Percentiles rank a stretch among this genome's conserved stretches.
Evolutionary conservation across 2,797 vertebrate genomes (phyloP).

Genomic region (Antennarius maculatus): DNA sequence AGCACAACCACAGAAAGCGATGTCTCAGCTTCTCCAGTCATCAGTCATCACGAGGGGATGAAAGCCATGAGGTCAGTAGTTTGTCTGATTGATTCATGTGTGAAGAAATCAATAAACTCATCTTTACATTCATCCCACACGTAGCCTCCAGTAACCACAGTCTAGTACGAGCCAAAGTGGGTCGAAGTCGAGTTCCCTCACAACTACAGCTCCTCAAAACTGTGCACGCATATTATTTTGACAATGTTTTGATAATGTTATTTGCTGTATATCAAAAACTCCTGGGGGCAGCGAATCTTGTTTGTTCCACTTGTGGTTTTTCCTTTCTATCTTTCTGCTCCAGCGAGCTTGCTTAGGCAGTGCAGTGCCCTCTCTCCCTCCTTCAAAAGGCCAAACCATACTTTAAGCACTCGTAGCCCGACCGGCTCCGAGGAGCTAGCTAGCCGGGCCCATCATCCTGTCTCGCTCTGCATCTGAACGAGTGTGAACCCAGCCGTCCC

Average conservation of each 20-base stretch:
- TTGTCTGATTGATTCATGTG: slow-evolving; percentile 16
- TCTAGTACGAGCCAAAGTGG: neutral
- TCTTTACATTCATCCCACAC: neutral
- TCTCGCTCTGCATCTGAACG: slow-evolving; percentile 35
- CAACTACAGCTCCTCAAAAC: slow-evolving; percentile 26
- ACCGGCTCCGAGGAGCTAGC: slow-evolving; percentile 13
- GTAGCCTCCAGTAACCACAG: slow-evolving; percentile 23
- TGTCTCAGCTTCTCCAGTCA: slow-evolving; percentile 10
- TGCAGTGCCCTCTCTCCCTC: slow-evolving; percentile 13
- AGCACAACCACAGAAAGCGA: slow-evolving; percentile 17
- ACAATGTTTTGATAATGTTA: slow-evolving; percentile 43
- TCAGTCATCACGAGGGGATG: slow-evolving; percentile 3
- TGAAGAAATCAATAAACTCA: slow-evolving; percentile 31
- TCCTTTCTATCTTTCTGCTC: slow-evolving; percentile 52
- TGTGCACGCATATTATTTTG: slow-evolving; percentile 40
- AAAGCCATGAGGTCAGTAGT: slow-evolving; percentile 24
- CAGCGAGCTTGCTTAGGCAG: slow-evolving; percentile 25
- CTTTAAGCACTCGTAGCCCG: slow-evolving; percentile 39
- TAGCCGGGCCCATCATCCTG: slow-evolving; percentile 29
- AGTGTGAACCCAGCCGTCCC: slow-evolving; percentile 31
- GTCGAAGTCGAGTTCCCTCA: neutral
- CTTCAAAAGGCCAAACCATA: slow-evolving; percentile 50
- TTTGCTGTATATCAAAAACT: slow-evolving; percentile 46
- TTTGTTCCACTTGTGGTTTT: slow-evolving; percentile 64
- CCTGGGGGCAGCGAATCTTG: slow-evolving; percentile 43